These are phyloP conservation scores for Solenopsis fugax DNA, from an alignment of 1,140 invertebrate genomes.

Conservation along the genomic window DNA sequence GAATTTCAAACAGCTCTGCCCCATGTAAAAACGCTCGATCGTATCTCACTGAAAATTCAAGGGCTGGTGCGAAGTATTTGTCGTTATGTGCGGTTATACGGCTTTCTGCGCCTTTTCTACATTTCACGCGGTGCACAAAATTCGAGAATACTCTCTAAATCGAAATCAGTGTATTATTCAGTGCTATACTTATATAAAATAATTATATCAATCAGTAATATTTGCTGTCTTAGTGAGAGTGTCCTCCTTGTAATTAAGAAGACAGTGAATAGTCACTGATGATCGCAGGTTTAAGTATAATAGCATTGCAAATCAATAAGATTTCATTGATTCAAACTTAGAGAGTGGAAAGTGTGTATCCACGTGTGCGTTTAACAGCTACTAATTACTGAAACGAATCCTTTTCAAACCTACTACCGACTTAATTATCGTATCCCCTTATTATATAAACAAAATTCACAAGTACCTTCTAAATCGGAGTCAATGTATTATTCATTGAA, in stretches of 20 bases:
- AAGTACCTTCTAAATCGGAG: too few relatives aligned
- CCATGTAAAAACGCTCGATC: constrained; percentile 29
- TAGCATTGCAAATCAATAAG: too few relatives aligned
- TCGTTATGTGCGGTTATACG: background rate
- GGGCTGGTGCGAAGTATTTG: constrained; percentile 9
- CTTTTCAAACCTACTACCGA: background rate
- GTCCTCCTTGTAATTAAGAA: too few relatives aligned
- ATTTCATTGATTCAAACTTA: too few relatives aligned
- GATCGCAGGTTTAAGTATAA: too few relatives aligned
- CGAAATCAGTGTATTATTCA: too few relatives aligned
- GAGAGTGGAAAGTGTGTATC: too few relatives aligned
- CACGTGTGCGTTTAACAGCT: background rate
- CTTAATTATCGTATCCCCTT: background rate
- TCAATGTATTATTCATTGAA: too few relatives aligned
- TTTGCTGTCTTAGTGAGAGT: too few relatives aligned
- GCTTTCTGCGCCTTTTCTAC: background rate
- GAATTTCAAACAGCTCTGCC: constrained; percentile 38
- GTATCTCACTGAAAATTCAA: constrained; percentile 43
- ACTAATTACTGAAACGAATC: background rate
- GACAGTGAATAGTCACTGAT: too few relatives aligned
- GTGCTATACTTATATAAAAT: too few relatives aligned
- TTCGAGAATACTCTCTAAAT: background rate
- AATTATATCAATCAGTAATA: too few relatives aligned
- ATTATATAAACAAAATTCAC: constrained; percentile 33
- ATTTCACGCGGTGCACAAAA: background rate